Base-by-base conservation (phyloP, 2,113 vertebrate genomes). In the Xiphophorus maculatus region DNA sequence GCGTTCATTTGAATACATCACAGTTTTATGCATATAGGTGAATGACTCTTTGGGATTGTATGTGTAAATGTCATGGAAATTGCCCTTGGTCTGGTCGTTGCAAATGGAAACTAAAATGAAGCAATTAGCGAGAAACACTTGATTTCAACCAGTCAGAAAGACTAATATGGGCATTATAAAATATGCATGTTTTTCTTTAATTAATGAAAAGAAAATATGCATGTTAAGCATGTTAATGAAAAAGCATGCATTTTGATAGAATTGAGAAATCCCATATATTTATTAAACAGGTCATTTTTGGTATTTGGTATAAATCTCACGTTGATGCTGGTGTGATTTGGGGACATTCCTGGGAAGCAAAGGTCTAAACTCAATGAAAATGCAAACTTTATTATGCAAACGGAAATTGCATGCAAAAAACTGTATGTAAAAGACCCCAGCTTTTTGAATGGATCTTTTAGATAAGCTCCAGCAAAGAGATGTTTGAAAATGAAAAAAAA, bases 11-110 rank as follows among this genome's bases (percentile, higher is more conserved):
- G 86, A 91, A 89, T 91, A 80, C 12, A 10, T 86, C 81, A 90
- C 89, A 90, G 90, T 91, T 93, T 87, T 71, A 84, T 84, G 80
- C 77, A 88, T 84, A 82, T 78, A 72, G 69, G 30, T 0, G 64
- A 85, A 79, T 74, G 66, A 75, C 72, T 85, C 77, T 85, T 81
- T 77, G 80, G 77, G 77, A 76, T 70, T 63, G 71, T 19, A 63
- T 85, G 88, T 93, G 88, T 88, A 88, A 93, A 91, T 90, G 81
- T 83, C 91, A 93, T 90, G 90, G 92, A 92, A 93, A 93, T 93
- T n/a, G 69, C 74, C 70, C 76, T 80, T 87, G 89, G 88, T 86
- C 80, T 87, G 79, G 85, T 87, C 48, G 0, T 88, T 92, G 88
- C 88, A 93, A 91, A 93, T 88, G 62, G 68, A 42, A 25, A 35